A percentile compares a stretch with the other conserved stretches of the same genome.
phyloP scores from a whole-genome alignment of 1,140 invertebrate genomes.

The Listronotus bonariensis region DNA sequence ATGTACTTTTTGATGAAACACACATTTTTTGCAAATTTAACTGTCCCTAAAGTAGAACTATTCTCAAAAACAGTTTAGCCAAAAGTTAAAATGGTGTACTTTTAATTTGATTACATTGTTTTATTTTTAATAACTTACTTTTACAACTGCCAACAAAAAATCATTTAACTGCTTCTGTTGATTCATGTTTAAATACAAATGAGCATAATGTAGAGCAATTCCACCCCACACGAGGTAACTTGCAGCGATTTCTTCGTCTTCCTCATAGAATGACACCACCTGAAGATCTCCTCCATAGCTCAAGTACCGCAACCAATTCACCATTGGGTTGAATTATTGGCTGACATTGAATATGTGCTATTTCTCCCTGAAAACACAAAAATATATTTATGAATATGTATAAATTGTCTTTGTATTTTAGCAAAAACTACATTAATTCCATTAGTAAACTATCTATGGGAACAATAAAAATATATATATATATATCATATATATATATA shows the following conservation, averaged over 20 bases:
- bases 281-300: constrained; percentile 54
- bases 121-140: constrained; percentile 59
- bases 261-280: constrained; percentile 62
- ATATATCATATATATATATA: no score
- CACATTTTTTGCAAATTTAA: no score
- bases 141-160: constrained; percentile 74
- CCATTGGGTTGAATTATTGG: constrained; percentile 64
- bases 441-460: no score
- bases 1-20: no score
- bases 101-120: no score
- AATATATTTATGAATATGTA: no score
- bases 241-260: constrained; percentile 70
- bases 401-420: no score
- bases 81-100: no score
- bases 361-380: constrained; percentile 44
- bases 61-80: no score
- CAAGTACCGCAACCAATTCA: constrained; percentile 61
- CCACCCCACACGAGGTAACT: constrained; percentile 69
- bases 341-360: constrained; percentile 59
- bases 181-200: constrained; percentile 66
- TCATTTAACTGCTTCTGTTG: constrained; percentile 71
- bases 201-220: constrained; percentile 65
- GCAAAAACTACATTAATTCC: no score
- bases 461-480: no score
- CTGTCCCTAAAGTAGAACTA: no score